Base-by-base conservation (phyloP, 1,140 invertebrate genomes). In the Bombus sylvicola region DNA sequence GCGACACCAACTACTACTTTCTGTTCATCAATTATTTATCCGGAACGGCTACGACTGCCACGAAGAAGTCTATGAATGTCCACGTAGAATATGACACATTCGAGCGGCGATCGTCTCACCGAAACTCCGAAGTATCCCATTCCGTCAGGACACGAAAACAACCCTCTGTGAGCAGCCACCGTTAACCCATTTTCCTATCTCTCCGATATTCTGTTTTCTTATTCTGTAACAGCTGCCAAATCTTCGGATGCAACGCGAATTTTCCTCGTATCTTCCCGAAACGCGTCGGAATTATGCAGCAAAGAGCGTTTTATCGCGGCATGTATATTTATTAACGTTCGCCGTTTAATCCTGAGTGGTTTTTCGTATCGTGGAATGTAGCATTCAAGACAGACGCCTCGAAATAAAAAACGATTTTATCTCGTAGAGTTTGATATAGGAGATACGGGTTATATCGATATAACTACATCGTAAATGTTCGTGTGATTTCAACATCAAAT, bases 11-110 rank as follows among this genome's bases (percentile, higher is more conserved):
- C 86, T 86, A 72, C 84, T 77, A 86, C 89, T 91, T 76, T 91
- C 87, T 81, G 71, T 91, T 88, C 86, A 91, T 92, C 86, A 88
- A 92, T 92, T 91, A 92, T 92, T 92, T 89, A 92, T 79, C 76
- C 76, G 39, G 39, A 6, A 28, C n/a, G 43, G 66, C 74, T 53
- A 80, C 68, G 66, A 62, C 68, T 80, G 75, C 88, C 72, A 71
- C 25, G 66, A 41, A 82, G 59, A 74, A 77, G 76, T 86, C 71
- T 79, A 83, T 83, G 83, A 90, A 88, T 81, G 68, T 22, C 62
- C 57, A 31, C 34, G 74, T 28, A 62, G 66, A 62, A 66, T 82
- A 81, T 90, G 83, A 79, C 66, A 77, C 72, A 78, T 66, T 57
- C n/a, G 64, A 13, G 43, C 41, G 76, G 43, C 66, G 57, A 74